Evolutionary conservation across 2,797 vertebrate genomes (phyloP).

Genomic region (Brachymystax lenok): DNA sequence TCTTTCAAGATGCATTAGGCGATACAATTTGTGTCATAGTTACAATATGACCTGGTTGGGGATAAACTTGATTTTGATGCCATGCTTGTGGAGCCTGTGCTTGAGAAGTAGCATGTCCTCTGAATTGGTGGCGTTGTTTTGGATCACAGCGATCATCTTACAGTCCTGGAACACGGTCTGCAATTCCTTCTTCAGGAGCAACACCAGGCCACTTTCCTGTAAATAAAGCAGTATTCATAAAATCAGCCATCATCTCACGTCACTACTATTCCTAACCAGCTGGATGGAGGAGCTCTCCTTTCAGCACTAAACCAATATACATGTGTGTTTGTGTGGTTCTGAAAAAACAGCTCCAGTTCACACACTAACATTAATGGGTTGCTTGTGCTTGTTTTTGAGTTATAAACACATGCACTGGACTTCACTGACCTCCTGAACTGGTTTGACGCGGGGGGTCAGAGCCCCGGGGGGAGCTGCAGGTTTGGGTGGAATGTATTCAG

Average conservation of each 20-base stretch:
- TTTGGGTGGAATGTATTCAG: slow-evolving; percentile 82
- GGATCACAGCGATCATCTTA: slow-evolving; percentile 88
- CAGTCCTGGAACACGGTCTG: slow-evolving; percentile 70
- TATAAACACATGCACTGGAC: not conserved
- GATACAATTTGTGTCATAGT: not conserved
- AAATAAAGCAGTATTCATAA: not conserved
- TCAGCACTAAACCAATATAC: not conserved
- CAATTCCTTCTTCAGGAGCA: slow-evolving; percentile 74
- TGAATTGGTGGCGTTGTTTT: slow-evolving; percentile 73
- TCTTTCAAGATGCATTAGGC: not conserved
- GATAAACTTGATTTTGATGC: slow-evolving; percentile 80
- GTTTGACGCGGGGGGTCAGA: slow-evolving; percentile 31
- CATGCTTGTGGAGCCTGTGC: slow-evolving; percentile 78
- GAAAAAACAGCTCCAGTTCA: not conserved
- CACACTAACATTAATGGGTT: not conserved
- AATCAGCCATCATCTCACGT: not conserved
- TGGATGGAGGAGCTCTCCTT: not conserved
- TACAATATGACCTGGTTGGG: slow-evolving; percentile 81
- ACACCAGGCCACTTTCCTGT: slow-evolving; percentile 66
- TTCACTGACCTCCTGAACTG: slow-evolving; percentile 59
- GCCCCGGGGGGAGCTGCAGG: slow-evolving; percentile 69
- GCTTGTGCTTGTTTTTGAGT: no score
- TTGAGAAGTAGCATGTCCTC: slow-evolving; percentile 80
- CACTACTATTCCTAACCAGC: not conserved
- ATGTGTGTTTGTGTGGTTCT: not conserved